Evolutionary conservation across 1,140 invertebrate species (phyloP).

Genomic region (Lepidurus apus): DNA sequence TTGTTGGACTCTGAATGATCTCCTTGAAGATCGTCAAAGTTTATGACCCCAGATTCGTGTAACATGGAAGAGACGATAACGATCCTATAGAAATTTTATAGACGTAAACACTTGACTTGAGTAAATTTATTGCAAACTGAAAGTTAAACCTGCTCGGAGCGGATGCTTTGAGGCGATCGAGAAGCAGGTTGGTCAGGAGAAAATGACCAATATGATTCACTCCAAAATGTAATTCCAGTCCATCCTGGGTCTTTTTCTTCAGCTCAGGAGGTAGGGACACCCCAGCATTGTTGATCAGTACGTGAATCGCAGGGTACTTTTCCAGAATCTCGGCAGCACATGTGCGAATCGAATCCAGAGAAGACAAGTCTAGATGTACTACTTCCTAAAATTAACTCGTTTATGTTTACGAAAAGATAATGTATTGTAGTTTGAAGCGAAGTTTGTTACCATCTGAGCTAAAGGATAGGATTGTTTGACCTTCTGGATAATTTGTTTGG

Average conservation of each 20-base stretch:
- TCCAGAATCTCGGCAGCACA: conserved; percentile 60
- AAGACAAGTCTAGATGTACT: conserved; percentile 64
- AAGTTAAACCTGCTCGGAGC: conserved; percentile 54
- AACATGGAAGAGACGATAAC: conserved; percentile 54
- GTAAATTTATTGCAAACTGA: background rate
- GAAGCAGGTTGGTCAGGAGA: conserved; percentile 69
- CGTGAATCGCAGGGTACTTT: conserved; percentile 58
- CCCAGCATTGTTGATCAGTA: conserved; percentile 73
- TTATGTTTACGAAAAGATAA: too few relatives aligned
- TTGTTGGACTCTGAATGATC: conserved; percentile 47
- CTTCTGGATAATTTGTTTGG: conserved; percentile 41
- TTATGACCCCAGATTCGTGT: conserved; percentile 58
- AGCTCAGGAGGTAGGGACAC: conserved; percentile 52
- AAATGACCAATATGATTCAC: conserved; percentile 79
- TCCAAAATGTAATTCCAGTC: conserved; percentile 75
- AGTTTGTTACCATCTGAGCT: background rate
- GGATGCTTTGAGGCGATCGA: conserved; percentile 59
- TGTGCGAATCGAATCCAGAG: conserved; percentile 60
- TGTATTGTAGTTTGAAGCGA: too few relatives aligned
- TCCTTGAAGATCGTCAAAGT: conserved; percentile 66
- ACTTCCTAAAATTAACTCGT: conserved; percentile 50
- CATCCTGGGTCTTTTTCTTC: conserved; percentile 62
- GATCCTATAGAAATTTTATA: conserved; percentile 44
- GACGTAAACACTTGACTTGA: background rate
- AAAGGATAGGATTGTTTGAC: conserved; percentile 36